These are phyloP conservation scores for Battus philenor DNA, from an alignment of 1,140 invertebrate species.

Conservation along the genomic window DNA sequence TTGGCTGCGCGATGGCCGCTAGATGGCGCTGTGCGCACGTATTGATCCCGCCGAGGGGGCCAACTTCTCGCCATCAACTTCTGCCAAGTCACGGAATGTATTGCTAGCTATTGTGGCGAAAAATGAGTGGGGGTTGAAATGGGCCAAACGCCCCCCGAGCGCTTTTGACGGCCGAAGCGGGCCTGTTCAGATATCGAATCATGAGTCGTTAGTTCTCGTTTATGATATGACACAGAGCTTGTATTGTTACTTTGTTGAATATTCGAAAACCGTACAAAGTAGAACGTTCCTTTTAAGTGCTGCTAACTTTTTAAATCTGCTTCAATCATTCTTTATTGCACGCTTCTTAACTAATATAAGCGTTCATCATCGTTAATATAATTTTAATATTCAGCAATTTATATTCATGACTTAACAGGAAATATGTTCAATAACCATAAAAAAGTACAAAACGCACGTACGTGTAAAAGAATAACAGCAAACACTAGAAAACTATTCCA, in stretches of 20 bases:
- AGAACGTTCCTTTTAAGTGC: slow-evolving; percentile 5
- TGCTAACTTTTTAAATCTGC: too few relatives aligned
- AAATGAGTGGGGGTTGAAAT: slow-evolving; percentile 54
- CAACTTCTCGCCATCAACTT: slow-evolving; percentile 56
- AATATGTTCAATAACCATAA: too few relatives aligned
- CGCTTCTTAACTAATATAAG: too few relatives aligned
- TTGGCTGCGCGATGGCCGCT: slow-evolving; percentile 65
- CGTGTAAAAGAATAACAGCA: too few relatives aligned
- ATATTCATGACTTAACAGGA: too few relatives aligned
- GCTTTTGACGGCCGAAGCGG: slow-evolving; percentile 24
- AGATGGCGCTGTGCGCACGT: slow-evolving; percentile 69
- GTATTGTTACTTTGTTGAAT: slow-evolving; percentile 11
- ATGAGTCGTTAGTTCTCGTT: slow-evolving; percentile 15
- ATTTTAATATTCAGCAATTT: too few relatives aligned
- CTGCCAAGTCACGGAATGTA: slow-evolving; percentile 73
- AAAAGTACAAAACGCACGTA: too few relatives aligned
- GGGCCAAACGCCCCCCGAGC: slow-evolving; percentile 29
- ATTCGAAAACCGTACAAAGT: slow-evolving; percentile 3
- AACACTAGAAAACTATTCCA: too few relatives aligned
- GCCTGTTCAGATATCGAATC: slow-evolving; percentile 23
- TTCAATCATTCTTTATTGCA: too few relatives aligned
- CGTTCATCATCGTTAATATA: too few relatives aligned
- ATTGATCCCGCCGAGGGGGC: slow-evolving; percentile 62
- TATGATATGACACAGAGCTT: slow-evolving; percentile 11
- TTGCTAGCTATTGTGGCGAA: slow-evolving; percentile 68